Conservation (phyloP, 2,888 invertebrate genomes). For the Sisyra terminalis region DNA sequence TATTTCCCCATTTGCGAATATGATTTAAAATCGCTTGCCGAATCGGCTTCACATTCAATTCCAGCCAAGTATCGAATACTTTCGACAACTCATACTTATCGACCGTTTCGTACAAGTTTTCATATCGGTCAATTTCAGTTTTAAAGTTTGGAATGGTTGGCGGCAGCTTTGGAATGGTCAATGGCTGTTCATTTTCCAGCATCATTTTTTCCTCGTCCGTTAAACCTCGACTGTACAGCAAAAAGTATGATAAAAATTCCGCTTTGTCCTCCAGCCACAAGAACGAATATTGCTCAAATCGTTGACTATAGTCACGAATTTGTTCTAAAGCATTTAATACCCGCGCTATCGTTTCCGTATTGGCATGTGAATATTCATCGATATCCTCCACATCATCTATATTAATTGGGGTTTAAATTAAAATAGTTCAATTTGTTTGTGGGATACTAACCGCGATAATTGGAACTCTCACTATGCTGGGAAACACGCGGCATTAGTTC, state of each 20-base stretch:
- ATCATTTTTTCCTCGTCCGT: constrained; percentile 53
- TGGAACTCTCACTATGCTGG: constrained; percentile 26
- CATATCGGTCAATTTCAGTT: constrained; percentile 66
- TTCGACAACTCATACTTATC: constrained; percentile 45
- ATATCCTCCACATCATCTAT: constrained; percentile 4
- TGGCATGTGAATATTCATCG: constrained; percentile 26
- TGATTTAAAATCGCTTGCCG: constrained; percentile 69
- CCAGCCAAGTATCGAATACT: constrained; percentile 64
- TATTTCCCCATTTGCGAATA: constrained; percentile 74
- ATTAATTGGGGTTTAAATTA: constrained; percentile 1
- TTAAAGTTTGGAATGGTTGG: constrained; percentile 62
- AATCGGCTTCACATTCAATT: constrained; percentile 59
- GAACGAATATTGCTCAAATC: constrained; percentile 52
- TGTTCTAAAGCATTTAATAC: constrained; percentile 22
- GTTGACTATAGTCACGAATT: constrained; percentile 25
- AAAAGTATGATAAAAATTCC: constrained; percentile 57
- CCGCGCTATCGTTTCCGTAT: constrained; percentile 32
- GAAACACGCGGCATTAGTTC: constrained; percentile 53
- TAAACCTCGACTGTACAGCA: constrained; percentile 59
- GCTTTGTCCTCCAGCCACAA: constrained; percentile 70
- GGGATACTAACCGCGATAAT: constrained; percentile 26
- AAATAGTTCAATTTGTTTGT: constrained; percentile 1
- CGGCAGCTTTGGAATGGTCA: constrained; percentile 28
- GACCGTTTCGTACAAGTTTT: constrained; percentile 60
- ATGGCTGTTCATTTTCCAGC: constrained; percentile 20